Evolutionary conservation across 2,888 invertebrate species (phyloP).

Genomic region (Blomia tropicalis): DNA sequence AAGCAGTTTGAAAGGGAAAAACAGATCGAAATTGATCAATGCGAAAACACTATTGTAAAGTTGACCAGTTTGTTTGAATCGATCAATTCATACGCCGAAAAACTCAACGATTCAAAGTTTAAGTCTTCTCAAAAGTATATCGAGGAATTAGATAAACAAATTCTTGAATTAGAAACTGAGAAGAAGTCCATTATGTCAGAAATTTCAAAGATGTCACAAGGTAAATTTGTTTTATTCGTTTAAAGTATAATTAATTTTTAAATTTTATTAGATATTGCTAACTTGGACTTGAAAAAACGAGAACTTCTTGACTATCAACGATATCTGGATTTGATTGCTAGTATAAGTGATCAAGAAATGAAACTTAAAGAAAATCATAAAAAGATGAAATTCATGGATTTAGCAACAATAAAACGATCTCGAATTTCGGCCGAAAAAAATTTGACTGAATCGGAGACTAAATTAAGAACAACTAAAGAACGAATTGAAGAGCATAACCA

Average conservation of each 20-base stretch:
- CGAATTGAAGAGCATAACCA: constrained; percentile 35
- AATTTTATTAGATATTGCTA: constrained; percentile 16
- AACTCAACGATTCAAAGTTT: neutral
- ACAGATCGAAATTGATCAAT: constrained; percentile 13
- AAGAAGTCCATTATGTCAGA: constrained; percentile 27
- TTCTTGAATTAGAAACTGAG: constrained; percentile 25
- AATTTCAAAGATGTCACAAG: neutral
- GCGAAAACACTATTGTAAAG: neutral
- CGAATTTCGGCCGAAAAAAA: constrained; percentile 31
- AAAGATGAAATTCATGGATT: constrained; percentile 35
- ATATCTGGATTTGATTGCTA: constrained; percentile 41
- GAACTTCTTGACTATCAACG: constrained; percentile 55
- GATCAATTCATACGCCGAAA: neutral
- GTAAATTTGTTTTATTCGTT: neutral
- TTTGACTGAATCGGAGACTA: constrained; percentile 27
- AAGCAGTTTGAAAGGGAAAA: constrained; percentile 12
- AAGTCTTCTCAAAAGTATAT: constrained; percentile 24
- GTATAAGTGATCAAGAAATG: constrained; percentile 25
- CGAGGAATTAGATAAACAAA: constrained; percentile 25
- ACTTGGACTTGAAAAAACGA: constrained; percentile 44
- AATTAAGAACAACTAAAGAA: constrained; percentile 29
- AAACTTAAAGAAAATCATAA: constrained; percentile 33
- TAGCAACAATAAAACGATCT: constrained; percentile 32
- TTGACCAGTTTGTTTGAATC: neutral
- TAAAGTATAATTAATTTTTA: neutral